Percentiles rank a stretch among this genome's conserved stretches.
Evolutionary conservation across 1,140 invertebrate genomes (phyloP).

Genomic region (Tetragnatha versicolor): DNA sequence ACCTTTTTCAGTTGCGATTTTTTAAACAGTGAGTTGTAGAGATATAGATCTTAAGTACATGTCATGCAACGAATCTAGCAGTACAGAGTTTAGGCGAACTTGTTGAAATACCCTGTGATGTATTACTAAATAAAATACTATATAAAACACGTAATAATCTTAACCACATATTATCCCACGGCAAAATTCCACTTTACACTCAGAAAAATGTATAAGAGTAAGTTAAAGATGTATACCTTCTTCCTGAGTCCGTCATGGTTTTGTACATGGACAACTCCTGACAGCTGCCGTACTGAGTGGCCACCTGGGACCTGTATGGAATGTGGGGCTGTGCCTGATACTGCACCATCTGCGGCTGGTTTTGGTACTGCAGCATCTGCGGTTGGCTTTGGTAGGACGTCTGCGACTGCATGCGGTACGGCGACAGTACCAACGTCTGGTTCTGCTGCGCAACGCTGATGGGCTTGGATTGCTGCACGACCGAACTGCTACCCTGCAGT

Average conservation of each 20-base stretch:
- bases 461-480: background rate
- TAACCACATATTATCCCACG: too few relatives aligned
- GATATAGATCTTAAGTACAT: too few relatives aligned
- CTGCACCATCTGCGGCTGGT: conserved; percentile 19
- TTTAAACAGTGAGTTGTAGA: too few relatives aligned
- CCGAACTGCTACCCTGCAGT: background rate
- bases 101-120: too few relatives aligned
- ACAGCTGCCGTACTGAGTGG: background rate
- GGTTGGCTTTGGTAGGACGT: conserved; percentile 14
- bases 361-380: conserved; percentile 23
- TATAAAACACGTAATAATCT: too few relatives aligned
- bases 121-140: too few relatives aligned
- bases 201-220: too few relatives aligned
- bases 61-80: too few relatives aligned
- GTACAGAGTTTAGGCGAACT: too few relatives aligned
- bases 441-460: background rate
- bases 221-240: background rate
- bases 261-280: conserved; percentile 10
- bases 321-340: conserved; percentile 12
- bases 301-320: background rate
- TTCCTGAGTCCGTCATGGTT: background rate
- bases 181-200: too few relatives aligned
- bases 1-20: too few relatives aligned
- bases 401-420: background rate
- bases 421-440: background rate